phyloP scores from a whole-genome alignment of 2,797 vertebrate genomes.

The Pangasius macronema region DNA sequence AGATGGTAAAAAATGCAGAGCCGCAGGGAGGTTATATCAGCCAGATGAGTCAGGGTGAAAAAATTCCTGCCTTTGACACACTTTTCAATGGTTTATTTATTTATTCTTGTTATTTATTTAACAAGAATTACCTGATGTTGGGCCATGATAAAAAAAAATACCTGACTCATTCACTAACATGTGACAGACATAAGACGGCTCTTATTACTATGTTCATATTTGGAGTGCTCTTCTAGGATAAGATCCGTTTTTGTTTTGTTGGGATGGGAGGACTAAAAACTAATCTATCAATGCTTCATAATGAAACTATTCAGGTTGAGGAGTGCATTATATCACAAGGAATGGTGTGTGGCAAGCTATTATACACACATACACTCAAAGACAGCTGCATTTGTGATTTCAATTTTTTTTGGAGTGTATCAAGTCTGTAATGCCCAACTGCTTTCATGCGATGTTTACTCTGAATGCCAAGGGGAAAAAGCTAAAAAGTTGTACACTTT shows the following conservation, averaged over 20 bases:
- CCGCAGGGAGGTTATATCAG: not conserved
- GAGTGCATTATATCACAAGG: not conserved
- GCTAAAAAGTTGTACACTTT: not conserved
- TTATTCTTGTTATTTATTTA: not conserved
- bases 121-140: not conserved
- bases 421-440: not conserved
- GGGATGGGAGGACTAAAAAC: not conserved
- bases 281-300: not conserved
- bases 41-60: conserved; percentile 14
- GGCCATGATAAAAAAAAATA: not conserved
- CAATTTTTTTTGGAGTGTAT: not conserved
- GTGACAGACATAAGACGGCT: not conserved
- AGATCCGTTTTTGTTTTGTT: not conserved
- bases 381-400: not conserved
- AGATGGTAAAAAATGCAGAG: conserved; percentile 13
- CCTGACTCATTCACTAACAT: not conserved
- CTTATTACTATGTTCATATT: not conserved
- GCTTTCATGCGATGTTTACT: not conserved
- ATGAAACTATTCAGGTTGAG: not conserved
- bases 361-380: not conserved
- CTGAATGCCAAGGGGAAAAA: not conserved
- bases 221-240: not conserved
- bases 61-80: conserved; percentile 2
- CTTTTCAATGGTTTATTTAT: not conserved
- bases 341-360: not conserved